Conservation (phyloP, 2,797 vertebrate species). For the Rhynchotus rufescens region DNA sequence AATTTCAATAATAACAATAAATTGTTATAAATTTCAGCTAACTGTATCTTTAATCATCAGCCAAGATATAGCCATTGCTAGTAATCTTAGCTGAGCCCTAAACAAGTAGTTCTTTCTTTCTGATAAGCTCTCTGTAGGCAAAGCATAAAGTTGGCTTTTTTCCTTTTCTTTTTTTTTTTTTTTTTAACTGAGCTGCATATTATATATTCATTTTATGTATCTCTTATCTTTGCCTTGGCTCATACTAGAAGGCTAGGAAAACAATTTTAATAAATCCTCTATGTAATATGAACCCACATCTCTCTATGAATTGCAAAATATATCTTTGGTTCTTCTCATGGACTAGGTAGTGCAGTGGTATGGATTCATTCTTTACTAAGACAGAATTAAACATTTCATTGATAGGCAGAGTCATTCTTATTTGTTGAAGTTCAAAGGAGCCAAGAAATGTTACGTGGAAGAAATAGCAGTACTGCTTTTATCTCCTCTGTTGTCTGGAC, state of each 20-base stretch:
- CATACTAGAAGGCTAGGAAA: neutral
- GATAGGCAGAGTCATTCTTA: neutral
- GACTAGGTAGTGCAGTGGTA: neutral
- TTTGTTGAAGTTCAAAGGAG: conserved; percentile 29
- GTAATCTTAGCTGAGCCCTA: neutral
- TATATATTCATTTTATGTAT: neutral
- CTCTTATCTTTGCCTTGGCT: conserved; percentile 4
- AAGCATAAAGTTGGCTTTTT: neutral
- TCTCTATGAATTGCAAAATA: neutral
- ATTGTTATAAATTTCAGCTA: neutral
- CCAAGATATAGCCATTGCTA: neutral
- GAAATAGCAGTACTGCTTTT: neutral
- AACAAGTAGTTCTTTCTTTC: neutral
- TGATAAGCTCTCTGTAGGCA: neutral
- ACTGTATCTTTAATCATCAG: neutral
- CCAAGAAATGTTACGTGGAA: neutral
- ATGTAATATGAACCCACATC: neutral
- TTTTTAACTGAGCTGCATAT: neutral
- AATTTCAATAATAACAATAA: no score
- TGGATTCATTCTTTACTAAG: conserved; percentile 6
- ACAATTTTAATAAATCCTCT: neutral
- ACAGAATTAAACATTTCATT: neutral
- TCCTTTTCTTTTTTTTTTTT: neutral
- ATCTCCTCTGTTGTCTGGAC: neutral
- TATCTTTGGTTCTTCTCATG: conserved; percentile 3